Base-by-base conservation (phyloP, 53 echinoderm and acorn worm species). In the Antedon mediterranea region DNA sequence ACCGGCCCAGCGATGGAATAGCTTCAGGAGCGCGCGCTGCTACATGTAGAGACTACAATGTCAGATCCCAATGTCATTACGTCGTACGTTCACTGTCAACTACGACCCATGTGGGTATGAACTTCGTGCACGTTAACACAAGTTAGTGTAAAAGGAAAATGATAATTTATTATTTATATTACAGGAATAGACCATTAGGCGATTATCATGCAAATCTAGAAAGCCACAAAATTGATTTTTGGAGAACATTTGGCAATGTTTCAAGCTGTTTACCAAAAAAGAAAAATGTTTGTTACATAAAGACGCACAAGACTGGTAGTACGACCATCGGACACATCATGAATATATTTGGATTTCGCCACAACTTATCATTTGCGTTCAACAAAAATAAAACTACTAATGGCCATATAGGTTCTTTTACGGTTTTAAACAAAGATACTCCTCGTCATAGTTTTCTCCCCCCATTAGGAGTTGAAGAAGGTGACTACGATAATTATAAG, bases 291-390 rank as follows among this genome's bases (percentile, higher is more conserved):
- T 86, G 79, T 18, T 92, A 84, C 78, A 84, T 89, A 11, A 92
- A 92, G 71, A 89, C 89, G 0, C 89, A 89, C 74, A 92, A 92
- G 70, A 92, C 92, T 0, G 92, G 87, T 26, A 87, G 89, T 9
- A 89, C 92, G 9, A 92, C 92, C 1, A 30, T 92, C 13, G 41
- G 71, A 11, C 82, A 84, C 32, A 34, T 93, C 26, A 44, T 93
- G 26, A 89, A 93, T 78, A 83, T 84, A 28, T 93, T 73, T 44
- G 93, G 89, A 23, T 83, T 81, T 6, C 33, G 42, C 26, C 71
- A 80, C 3, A 87, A 85, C 4, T 74, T 85, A 23, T 93, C 93
- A 0, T 89, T 93, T 74, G 85, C 82, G 13, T 32, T 93, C 6
- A 87, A 82, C 37, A 87, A 80, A 80, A 42, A 34, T 31, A 74